Percentiles rank a stretch among this genome's conserved stretches.
Evolutionary conservation across 2,113 vertebrate species (phyloP).

Genomic region (Talpa occidentalis): DNA sequence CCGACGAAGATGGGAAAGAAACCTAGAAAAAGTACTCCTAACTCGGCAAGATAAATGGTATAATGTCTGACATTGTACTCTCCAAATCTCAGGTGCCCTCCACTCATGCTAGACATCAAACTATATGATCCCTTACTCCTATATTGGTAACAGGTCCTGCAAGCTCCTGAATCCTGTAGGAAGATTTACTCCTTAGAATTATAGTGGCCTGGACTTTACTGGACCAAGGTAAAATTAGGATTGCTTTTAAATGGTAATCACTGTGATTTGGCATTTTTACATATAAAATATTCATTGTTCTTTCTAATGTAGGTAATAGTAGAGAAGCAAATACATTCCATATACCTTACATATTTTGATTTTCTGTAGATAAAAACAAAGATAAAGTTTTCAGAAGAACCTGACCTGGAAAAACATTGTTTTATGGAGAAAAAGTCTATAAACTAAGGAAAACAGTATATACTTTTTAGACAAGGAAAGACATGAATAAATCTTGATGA

Average conservation of each 20-base stretch:
- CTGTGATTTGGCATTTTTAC: background rate
- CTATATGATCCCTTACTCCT: background rate
- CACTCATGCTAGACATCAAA: background rate
- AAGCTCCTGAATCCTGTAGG: background rate
- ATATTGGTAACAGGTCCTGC: background rate
- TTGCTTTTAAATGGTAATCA: background rate
- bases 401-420: background rate
- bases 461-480: background rate
- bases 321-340: background rate
- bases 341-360: background rate
- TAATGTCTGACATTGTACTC: background rate
- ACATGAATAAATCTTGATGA: constrained; percentile 4
- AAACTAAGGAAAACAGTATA: background rate
- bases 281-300: background rate
- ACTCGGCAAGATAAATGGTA: background rate
- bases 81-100: background rate
- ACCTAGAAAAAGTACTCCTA: background rate
- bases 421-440: background rate
- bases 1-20: background rate
- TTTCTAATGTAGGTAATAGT: background rate
- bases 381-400: background rate
- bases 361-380: background rate
- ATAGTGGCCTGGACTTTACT: background rate
- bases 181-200: background rate
- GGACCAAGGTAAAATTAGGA: background rate